Conservation (phyloP, 2,888 invertebrate genomes). For the Rhabditoides inermis region DNA sequence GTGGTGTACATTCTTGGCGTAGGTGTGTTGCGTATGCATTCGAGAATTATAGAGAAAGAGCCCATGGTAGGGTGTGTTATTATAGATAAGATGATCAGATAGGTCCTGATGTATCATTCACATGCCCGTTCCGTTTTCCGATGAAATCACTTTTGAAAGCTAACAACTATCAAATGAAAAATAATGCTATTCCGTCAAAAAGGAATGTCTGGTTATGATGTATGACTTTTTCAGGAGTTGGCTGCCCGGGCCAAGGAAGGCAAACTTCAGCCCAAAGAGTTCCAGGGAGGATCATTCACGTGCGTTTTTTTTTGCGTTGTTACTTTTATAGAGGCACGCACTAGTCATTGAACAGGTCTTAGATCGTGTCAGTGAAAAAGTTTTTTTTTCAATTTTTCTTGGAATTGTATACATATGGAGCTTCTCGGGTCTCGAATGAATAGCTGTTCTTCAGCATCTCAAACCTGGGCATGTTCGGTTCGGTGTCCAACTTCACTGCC, state of each 20-base stretch:
- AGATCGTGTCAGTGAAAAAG: too few relatives aligned
- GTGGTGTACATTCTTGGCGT: too few relatives aligned
- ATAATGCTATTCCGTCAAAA: too few relatives aligned
- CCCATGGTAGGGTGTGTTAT: too few relatives aligned
- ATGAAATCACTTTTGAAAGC: too few relatives aligned
- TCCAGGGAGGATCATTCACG: constrained; percentile 59
- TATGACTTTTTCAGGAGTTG: constrained; percentile 22
- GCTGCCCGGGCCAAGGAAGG: constrained; percentile 53
- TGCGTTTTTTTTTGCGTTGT: constrained; percentile 13
- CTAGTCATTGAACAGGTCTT: neutral
- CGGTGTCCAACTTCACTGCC: constrained; percentile 62
- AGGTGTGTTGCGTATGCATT: too few relatives aligned
- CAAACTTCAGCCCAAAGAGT: constrained; percentile 64
- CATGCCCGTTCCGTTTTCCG: too few relatives aligned
- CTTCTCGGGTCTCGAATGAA: neutral
- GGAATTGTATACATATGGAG: neutral
- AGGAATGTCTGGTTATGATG: too few relatives aligned
- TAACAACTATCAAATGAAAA: too few relatives aligned
- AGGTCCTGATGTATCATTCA: too few relatives aligned
- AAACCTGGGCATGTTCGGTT: constrained; percentile 65
- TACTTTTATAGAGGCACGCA: neutral
- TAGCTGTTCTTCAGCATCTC: constrained; percentile 61
- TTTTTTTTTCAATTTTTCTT: neutral
- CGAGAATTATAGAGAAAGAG: too few relatives aligned
- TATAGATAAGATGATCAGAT: too few relatives aligned